phyloP scores from a whole-genome alignment of 2,113 vertebrate species.

The Alosa alosa region DNA sequence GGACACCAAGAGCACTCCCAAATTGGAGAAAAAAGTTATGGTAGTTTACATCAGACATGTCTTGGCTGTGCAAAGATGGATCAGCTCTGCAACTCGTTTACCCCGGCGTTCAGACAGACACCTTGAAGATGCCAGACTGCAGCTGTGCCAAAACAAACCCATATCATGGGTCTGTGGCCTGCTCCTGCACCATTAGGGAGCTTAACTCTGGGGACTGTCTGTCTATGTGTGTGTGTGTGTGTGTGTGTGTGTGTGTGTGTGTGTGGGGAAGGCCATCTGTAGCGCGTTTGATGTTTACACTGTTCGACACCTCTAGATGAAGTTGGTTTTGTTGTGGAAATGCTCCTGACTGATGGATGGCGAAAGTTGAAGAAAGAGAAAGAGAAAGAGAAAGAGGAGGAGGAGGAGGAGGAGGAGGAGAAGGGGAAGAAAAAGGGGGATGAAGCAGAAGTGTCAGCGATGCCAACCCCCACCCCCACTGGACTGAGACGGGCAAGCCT shows the following conservation, averaged over 20 bases:
- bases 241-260: constrained; percentile 8
- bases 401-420: background rate
- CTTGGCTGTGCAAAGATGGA: background rate
- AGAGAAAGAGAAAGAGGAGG: background rate
- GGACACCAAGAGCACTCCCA: too few relatives aligned
- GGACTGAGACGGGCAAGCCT: constrained; percentile 57
- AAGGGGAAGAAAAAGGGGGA: background rate
- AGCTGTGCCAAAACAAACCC: background rate
- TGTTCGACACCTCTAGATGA: background rate
- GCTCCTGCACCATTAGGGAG: background rate
- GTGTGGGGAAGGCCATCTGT: background rate
- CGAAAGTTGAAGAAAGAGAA: constrained; percentile 24
- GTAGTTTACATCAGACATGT: constrained; percentile 22
- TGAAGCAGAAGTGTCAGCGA: background rate
- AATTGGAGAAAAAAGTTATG: too few relatives aligned
- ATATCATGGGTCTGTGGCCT: background rate
- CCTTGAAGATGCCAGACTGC: background rate
- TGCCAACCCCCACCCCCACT: constrained; percentile 33
- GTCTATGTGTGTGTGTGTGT: background rate
- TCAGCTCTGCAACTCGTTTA: background rate
- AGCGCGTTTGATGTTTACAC: background rate
- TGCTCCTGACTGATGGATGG: constrained; percentile 38
- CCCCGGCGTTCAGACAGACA: background rate
- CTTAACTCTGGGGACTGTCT: too few relatives aligned
- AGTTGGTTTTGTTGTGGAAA: constrained; percentile 29